Conservation (phyloP, 2,888 invertebrate genomes). For the Pheosia gnoma region DNA sequence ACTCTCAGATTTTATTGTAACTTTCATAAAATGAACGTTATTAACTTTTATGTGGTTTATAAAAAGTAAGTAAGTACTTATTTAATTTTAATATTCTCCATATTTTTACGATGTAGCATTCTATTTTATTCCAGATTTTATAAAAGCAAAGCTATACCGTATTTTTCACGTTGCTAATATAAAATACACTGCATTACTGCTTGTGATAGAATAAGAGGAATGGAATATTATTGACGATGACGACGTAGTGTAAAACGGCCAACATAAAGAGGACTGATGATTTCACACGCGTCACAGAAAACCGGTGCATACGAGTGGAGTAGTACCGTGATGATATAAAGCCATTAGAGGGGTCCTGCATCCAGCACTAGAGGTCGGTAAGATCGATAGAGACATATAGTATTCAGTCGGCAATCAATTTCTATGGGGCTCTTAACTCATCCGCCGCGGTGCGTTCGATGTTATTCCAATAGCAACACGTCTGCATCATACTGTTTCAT, state of each 20-base stretch:
- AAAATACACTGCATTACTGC: not conserved
- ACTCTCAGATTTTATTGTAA: not conserved
- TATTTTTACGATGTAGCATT: not conserved
- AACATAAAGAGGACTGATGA: too few species aligned
- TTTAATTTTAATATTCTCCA: not conserved
- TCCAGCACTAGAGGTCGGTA: too few species aligned
- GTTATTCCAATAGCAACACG: too few species aligned
- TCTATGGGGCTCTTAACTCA: too few species aligned
- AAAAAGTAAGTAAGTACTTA: not conserved
- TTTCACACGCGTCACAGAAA: too few species aligned
- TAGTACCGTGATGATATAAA: too few species aligned
- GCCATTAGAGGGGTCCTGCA: too few species aligned
- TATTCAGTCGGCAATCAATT: too few species aligned
- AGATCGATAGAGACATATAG: too few species aligned
- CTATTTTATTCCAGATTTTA: not conserved
- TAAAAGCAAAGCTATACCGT: not conserved
- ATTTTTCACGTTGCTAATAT: not conserved
- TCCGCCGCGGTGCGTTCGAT: too few species aligned
- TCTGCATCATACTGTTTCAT: not conserved
- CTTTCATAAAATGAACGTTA: not conserved
- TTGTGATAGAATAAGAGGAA: not conserved
- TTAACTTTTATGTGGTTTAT: not conserved
- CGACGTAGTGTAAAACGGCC: too few species aligned
- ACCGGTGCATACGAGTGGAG: too few species aligned
- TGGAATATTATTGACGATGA: not conserved